Percentiles rank a stretch among this genome's conserved stretches.
phyloP scores from a whole-genome alignment of 1,140 invertebrate genomes.

The Hylaeus anthracinus region DNA sequence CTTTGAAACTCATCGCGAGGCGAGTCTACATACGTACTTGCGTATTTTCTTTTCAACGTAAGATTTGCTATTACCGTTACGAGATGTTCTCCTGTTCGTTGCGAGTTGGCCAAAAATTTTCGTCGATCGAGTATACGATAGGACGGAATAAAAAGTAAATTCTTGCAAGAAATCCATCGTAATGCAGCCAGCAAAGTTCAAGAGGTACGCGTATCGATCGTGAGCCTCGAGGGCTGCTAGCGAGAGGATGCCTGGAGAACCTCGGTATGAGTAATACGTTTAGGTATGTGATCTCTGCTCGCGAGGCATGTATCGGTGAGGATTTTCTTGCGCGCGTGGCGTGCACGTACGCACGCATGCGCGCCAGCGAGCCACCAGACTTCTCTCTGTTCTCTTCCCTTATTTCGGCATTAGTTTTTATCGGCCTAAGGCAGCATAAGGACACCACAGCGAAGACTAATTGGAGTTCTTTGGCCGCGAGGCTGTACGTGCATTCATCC shows the following conservation, averaged over 20 bases:
- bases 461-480: slow-evolving; percentile 57
- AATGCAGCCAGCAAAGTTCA: slow-evolving; percentile 37
- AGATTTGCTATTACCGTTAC: too few species aligned
- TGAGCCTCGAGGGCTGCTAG: neutral
- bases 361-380: slow-evolving; percentile 24
- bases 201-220: slow-evolving; percentile 8
- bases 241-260: slow-evolving; percentile 23
- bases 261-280: slow-evolving; percentile 51
- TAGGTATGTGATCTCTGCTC: slow-evolving; percentile 35
- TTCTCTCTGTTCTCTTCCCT: slow-evolving; percentile 46
- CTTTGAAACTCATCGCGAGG: too few species aligned
- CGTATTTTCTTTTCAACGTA: too few species aligned
- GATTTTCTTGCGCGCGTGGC: slow-evolving; percentile 52
- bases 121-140: neutral
- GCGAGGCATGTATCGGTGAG: slow-evolving; percentile 29
- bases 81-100: too few species aligned
- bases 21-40: too few species aligned
- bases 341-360: slow-evolving; percentile 27
- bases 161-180: slow-evolving; percentile 26
- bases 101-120: neutral
- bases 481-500: slow-evolving; percentile 50
- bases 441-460: slow-evolving; percentile 55
- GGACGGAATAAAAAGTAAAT: neutral
- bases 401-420: slow-evolving; percentile 63
- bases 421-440: slow-evolving; percentile 44